Conservation (phyloP, 1,140 invertebrate genomes). For the Anastrepha ludens region DNA sequence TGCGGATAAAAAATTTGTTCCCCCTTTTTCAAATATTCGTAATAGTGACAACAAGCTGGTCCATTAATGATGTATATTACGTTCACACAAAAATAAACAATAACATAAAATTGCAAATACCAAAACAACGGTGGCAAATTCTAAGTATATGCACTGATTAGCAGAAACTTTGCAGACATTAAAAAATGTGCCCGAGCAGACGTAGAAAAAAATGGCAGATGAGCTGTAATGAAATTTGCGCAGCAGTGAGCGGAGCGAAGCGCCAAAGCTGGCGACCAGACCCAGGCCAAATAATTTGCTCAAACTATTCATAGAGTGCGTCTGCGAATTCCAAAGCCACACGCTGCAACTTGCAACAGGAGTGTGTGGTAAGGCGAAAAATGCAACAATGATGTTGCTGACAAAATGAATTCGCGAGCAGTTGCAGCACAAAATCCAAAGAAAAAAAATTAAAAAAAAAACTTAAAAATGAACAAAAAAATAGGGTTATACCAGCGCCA, state of each 20-base stretch:
- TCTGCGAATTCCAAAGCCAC: background rate
- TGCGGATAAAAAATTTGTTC: too few relatives aligned
- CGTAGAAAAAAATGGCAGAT: background rate
- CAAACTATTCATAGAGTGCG: slow-evolving; percentile 1
- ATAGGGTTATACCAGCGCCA: background rate
- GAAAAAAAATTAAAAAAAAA: background rate
- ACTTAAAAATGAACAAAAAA: background rate
- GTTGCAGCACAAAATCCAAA: background rate
- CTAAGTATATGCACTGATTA: background rate
- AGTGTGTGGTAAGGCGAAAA: background rate
- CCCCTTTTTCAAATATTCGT: too few relatives aligned
- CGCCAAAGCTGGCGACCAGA: background rate
- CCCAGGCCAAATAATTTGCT: background rate
- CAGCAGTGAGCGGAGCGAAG: background rate
- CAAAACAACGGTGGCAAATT: background rate
- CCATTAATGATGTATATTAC: background rate
- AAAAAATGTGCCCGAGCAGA: background rate
- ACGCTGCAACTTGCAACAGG: background rate
- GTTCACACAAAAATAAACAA: background rate
- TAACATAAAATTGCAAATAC: too few relatives aligned
- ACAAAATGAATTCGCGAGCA: slow-evolving; percentile 1
- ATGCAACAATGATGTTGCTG: slow-evolving; percentile 2
- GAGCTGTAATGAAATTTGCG: background rate
- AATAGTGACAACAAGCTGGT: too few relatives aligned
- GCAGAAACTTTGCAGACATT: slow-evolving; percentile 16